Percentiles rank a stretch among this genome's conserved stretches.
Conservation (phyloP, 2,113 vertebrate species). For the Hymenochirus boettgeri region DNA sequence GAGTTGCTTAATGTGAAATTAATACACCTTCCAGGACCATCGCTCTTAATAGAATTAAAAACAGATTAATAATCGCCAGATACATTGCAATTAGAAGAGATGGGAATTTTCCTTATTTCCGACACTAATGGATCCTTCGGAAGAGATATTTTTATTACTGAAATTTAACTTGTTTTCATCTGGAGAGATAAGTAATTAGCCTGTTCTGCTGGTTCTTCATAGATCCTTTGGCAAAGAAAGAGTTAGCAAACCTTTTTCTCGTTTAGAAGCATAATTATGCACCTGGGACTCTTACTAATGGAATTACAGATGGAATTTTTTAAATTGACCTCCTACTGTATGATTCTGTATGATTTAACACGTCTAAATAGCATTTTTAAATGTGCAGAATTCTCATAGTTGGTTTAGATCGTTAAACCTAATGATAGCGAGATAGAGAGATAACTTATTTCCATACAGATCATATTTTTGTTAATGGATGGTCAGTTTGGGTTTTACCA, state of each 20-base stretch:
- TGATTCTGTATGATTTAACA: constrained; percentile 22
- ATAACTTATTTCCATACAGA: too few relatives aligned
- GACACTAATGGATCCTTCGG: constrained; percentile 34
- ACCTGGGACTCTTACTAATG: constrained; percentile 32
- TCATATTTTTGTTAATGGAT: too few relatives aligned
- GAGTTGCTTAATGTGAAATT: constrained; percentile 38
- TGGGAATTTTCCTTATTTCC: constrained; percentile 37
- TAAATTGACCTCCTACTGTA: constrained; percentile 15
- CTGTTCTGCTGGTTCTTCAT: background rate
- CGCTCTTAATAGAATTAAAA: constrained; percentile 42
- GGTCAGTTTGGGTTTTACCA: too few relatives aligned
- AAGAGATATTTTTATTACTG: constrained; percentile 33
- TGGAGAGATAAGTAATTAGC: background rate
- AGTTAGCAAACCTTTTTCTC: constrained; percentile 2
- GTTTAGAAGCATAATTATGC: constrained; percentile 25
- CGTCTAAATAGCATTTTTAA: background rate
- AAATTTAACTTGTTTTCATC: constrained; percentile 22
- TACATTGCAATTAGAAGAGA: constrained; percentile 28
- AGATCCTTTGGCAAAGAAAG: background rate
- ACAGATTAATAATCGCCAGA: constrained; percentile 39
- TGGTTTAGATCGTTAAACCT: too few relatives aligned
- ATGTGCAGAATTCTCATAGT: background rate
- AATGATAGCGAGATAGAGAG: too few relatives aligned
- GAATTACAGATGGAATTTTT: constrained; percentile 30
- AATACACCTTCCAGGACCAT: constrained; percentile 39